A percentile compares a stretch with the other conserved stretches of the same genome.
Conservation (phyloP, 1,140 invertebrate species). For the Tetragonula clypearis region DNA sequence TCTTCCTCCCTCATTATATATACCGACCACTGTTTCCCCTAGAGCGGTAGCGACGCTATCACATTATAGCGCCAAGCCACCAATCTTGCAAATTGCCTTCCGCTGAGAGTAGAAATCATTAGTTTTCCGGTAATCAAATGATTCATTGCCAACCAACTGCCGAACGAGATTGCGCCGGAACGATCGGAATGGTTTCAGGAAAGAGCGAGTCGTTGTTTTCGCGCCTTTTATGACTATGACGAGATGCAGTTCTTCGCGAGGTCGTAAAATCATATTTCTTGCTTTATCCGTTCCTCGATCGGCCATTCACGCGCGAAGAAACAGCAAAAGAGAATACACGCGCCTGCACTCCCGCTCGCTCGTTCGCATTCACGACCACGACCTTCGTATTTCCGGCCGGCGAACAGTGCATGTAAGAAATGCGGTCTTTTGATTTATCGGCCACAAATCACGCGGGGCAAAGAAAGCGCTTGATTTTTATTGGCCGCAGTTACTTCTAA, state of each 20-base stretch:
- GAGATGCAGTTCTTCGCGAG: background rate
- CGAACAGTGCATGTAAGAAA: slow-evolving; percentile 59
- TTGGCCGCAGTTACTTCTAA: slow-evolving; percentile 69
- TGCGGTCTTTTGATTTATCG: slow-evolving; percentile 66
- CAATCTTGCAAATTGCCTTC: slow-evolving; percentile 73
- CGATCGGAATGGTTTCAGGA: slow-evolving; percentile 12
- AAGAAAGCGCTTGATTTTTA: slow-evolving; percentile 70
- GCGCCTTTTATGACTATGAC: background rate
- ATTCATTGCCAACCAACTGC: slow-evolving; percentile 59
- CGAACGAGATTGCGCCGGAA: slow-evolving; percentile 29
- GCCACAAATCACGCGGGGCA: slow-evolving; percentile 64
- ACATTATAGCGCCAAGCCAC: slow-evolving; percentile 64
- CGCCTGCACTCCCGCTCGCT: too few species aligned
- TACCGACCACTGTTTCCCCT: slow-evolving; percentile 39
- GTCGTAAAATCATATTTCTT: background rate
- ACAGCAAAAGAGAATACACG: slow-evolving; percentile 8
- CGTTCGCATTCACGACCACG: slow-evolving; percentile 4
- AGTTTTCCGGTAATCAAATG: slow-evolving; percentile 71
- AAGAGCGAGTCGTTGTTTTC: too few species aligned
- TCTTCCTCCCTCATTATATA: slow-evolving; percentile 8
- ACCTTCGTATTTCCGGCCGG: slow-evolving; percentile 40
- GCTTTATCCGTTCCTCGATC: background rate
- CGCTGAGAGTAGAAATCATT: slow-evolving; percentile 69
- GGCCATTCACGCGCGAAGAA: slow-evolving; percentile 33
- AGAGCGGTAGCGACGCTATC: slow-evolving; percentile 62